Percentiles rank a stretch among this genome's conserved stretches.
Evolutionary conservation across 2,888 invertebrate species (phyloP).

Genomic region (Pomacea canaliculata): DNA sequence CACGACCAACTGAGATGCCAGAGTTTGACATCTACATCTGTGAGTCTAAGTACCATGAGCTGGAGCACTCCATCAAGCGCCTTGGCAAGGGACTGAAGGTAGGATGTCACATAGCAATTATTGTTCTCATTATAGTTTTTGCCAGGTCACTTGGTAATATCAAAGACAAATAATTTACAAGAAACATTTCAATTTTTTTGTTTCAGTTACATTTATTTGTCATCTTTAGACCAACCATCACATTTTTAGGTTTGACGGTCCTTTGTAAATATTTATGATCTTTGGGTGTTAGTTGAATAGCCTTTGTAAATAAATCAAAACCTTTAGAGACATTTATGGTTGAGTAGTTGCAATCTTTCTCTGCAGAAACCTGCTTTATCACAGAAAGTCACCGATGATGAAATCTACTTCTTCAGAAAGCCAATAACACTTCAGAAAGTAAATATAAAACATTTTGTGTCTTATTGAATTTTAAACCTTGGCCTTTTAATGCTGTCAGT

Average conservation of each 20-base stretch:
- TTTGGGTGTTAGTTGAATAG: no score
- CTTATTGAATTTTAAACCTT: no score
- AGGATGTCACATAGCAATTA: background rate
- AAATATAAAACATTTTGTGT: constrained; percentile 18
- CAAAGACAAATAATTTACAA: background rate
- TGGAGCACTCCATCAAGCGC: constrained; percentile 73
- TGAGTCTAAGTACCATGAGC: constrained; percentile 91
- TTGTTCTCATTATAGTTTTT: background rate
- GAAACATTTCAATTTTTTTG: background rate
- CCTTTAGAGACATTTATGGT: no score
- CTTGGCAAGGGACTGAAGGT: constrained; percentile 28
- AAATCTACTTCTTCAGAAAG: constrained; percentile 84
- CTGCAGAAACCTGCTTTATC: constrained; percentile 79
- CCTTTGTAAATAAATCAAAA: no score
- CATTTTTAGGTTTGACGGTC: no score
- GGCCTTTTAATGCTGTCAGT: no score
- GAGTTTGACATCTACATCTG: constrained; percentile 94
- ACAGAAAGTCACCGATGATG: constrained; percentile 88
- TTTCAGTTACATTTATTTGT: background rate
- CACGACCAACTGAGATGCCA: constrained; percentile 91
- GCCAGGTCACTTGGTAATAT: no score
- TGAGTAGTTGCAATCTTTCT: background rate
- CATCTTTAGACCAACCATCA: no score
- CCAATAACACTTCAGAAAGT: constrained; percentile 72
- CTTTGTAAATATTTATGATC: no score